These are phyloP conservation scores for Pocillopora grandis DNA, from an alignment of 92 coral and sea anemone species.

Conservation along the genomic window DNA sequence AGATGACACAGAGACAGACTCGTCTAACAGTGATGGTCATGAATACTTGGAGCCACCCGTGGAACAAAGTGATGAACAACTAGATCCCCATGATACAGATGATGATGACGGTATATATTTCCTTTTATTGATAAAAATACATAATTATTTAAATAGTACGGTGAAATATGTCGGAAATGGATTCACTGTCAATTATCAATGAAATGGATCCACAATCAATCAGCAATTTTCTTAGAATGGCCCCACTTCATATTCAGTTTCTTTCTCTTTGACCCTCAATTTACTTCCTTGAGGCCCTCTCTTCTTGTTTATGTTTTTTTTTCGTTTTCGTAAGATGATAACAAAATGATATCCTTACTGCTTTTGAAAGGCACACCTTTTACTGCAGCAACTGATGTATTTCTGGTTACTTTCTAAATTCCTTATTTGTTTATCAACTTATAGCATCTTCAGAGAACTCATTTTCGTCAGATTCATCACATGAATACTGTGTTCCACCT, in stretches of 20 bases:
- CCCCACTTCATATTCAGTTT: too few species aligned
- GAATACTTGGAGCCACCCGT: slow-evolving; percentile 22
- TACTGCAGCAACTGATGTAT: not conserved
- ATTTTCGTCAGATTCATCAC: slow-evolving; percentile 43
- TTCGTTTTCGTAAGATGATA: too few species aligned
- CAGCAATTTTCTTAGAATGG: not conserved
- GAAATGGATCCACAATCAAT: too few species aligned
- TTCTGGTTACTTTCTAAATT: not conserved
- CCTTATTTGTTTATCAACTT: not conserved
- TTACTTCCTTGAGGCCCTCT: too few species aligned
- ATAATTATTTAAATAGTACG: too few species aligned
- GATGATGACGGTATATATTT: slow-evolving; percentile 20
- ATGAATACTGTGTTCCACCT: slow-evolving; percentile 49
- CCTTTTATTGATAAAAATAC: not conserved
- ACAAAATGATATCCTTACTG: too few species aligned
- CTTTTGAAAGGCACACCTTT: not conserved
- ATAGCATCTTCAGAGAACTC: slow-evolving; percentile 42
- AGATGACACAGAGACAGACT: slow-evolving; percentile 24
- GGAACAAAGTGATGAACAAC: not conserved
- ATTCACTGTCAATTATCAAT: too few species aligned
- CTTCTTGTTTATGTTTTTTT: too few species aligned
- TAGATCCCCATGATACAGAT: not conserved
- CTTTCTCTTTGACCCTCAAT: too few species aligned
- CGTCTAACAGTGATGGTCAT: slow-evolving; percentile 31
- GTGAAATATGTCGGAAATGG: too few species aligned